These are phyloP conservation scores for Cinara cedri DNA, from an alignment of 2,888 invertebrate genomes.

Conservation along the genomic window DNA sequence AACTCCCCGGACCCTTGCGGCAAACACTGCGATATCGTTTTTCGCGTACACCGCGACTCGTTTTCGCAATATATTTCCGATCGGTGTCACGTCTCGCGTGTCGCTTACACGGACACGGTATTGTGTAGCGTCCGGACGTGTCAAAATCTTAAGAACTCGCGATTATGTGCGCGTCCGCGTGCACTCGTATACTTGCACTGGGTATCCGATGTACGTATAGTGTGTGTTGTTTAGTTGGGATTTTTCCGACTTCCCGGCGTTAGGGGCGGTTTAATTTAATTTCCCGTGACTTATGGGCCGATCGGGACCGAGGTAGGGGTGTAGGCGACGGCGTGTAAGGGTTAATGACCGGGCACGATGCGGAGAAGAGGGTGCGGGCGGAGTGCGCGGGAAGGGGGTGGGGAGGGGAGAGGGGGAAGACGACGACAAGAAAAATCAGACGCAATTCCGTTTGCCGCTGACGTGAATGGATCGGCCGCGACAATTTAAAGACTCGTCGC, in stretches of 20 bases:
- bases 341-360: conserved; percentile 33
- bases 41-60: no score
- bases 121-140: not conserved
- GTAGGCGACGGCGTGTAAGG: not conserved
- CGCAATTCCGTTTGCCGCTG: conserved; percentile 50
- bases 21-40: no score
- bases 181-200: not conserved
- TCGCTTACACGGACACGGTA: not conserved
- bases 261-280: conserved; percentile 48
- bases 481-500: conserved; percentile 50
- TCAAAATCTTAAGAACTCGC: not conserved
- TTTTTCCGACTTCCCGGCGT: not conserved
- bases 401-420: no score
- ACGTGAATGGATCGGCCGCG: conserved; percentile 56
- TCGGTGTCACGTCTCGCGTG: not conserved
- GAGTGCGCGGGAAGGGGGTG: not conserved
- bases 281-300: conserved; percentile 52
- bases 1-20: no score
- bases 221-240: not conserved
- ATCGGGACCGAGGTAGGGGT: conserved; percentile 15
- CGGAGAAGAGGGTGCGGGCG: not conserved
- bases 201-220: not conserved
- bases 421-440: conserved; percentile 51
- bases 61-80: no score
- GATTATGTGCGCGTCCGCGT: not conserved